phyloP scores from a whole-genome alignment of 2,797 vertebrate genomes.

The Columba guinea region DNA sequence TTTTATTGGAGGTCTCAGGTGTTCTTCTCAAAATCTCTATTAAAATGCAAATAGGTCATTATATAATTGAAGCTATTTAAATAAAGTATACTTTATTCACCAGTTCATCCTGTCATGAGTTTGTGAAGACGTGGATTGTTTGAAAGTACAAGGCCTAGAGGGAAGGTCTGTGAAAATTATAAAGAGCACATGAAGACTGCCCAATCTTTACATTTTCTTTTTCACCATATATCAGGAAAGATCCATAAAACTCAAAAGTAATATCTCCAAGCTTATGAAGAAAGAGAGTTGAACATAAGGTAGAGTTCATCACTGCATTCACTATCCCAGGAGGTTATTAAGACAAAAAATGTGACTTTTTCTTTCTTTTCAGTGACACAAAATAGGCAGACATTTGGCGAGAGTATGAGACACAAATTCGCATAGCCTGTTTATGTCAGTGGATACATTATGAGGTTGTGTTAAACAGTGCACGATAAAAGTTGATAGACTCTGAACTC shows the following conservation, averaged over 20 bases:
- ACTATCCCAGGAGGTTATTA: not conserved
- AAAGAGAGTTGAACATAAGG: not conserved
- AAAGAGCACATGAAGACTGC: not conserved
- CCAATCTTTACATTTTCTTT: not conserved
- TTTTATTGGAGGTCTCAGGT: slow-evolving; percentile 69
- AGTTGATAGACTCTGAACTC: not conserved
- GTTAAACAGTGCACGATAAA: not conserved
- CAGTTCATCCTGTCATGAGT: slow-evolving; percentile 22
- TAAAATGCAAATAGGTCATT: slow-evolving; percentile 76
- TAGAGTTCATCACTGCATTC: not conserved
- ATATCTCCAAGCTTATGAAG: rapidly evolving
- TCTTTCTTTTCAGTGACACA: not conserved
- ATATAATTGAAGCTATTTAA: slow-evolving; percentile 71
- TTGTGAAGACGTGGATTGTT: slow-evolving; percentile 12
- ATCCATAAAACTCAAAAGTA: not conserved
- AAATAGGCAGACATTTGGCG: not conserved
- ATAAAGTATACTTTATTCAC: slow-evolving; percentile 50
- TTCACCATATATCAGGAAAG: not conserved
- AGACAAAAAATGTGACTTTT: not conserved
- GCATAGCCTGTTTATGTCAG: not conserved
- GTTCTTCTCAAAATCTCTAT: slow-evolving; percentile 65
- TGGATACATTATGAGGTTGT: not conserved
- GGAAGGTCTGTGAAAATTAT: not conserved
- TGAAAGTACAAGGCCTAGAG: slow-evolving; percentile 10
- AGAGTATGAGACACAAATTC: not conserved